Conservation (phyloP, 2,888 invertebrate genomes). For the Nysson spinosus region DNA sequence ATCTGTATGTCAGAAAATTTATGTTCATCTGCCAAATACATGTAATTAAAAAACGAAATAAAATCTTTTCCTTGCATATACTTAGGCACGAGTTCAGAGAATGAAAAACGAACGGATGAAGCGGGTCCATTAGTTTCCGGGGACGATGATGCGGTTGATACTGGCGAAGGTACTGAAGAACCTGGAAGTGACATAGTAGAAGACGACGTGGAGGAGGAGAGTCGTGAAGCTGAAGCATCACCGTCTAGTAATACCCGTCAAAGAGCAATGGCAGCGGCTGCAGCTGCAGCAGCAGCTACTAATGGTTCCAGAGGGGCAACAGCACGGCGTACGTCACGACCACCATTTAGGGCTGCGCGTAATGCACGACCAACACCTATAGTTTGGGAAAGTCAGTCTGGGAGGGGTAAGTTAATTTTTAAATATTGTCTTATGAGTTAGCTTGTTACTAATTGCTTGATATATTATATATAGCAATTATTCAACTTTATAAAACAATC, state of each 20-base stretch:
- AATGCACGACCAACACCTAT: constrained; percentile 82
- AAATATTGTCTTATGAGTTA: neutral
- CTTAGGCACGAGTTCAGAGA: constrained; percentile 82
- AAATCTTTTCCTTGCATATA: no score
- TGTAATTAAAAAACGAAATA: no score
- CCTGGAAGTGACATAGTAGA: constrained; percentile 77
- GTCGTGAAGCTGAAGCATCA: constrained; percentile 89
- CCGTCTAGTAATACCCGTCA: constrained; percentile 81
- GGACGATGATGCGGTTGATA: constrained; percentile 68
- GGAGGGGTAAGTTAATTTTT: constrained; percentile 54
- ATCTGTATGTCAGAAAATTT: no score
- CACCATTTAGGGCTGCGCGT: constrained; percentile 70
- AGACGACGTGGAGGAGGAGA: constrained; percentile 81
- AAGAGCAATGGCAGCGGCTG: constrained; percentile 66
- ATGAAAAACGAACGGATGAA: constrained; percentile 79
- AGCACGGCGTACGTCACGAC: constrained; percentile 71
- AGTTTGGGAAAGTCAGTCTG: constrained; percentile 79
- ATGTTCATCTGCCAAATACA: no score
- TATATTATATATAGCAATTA: constrained; percentile 3
- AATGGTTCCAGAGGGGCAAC: constrained; percentile 61
- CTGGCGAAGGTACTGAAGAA: constrained; percentile 66
- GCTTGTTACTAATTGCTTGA: no score
- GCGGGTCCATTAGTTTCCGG: constrained; percentile 63
- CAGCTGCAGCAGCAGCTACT: constrained; percentile 65
- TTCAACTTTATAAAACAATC: neutral